These are phyloP conservation scores for Willisornis vidua DNA, from an alignment of 2,113 vertebrate species.

Conservation along the genomic window DNA sequence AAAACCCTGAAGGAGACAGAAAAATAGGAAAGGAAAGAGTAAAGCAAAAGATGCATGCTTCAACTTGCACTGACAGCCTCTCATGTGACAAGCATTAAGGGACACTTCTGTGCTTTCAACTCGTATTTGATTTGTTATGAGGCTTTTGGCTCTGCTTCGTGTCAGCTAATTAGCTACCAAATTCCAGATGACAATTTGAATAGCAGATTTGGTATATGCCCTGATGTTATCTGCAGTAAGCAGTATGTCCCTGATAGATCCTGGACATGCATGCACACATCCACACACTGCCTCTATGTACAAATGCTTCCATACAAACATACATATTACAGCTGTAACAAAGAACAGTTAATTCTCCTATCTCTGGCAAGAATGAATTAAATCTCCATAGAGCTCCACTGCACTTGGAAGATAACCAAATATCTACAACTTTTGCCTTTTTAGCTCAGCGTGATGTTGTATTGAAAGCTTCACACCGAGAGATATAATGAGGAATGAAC, in stretches of 20 bases:
- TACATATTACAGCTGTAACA: slow-evolving; percentile 14
- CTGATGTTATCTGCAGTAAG: slow-evolving; percentile 54
- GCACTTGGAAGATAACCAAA: slow-evolving; percentile 82
- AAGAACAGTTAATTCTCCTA: slow-evolving; percentile 70
- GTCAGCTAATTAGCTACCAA: slow-evolving; percentile 73
- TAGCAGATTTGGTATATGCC: slow-evolving; percentile 29
- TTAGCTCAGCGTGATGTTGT: slow-evolving; percentile 71
- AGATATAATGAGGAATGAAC: slow-evolving; percentile 81
- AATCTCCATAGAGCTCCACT: slow-evolving; percentile 76
- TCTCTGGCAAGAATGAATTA: slow-evolving; percentile 75
- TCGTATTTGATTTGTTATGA: slow-evolving; percentile 43
- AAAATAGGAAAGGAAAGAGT: neutral
- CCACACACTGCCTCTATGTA: neutral
- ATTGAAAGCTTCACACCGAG: slow-evolving; percentile 77
- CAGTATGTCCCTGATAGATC: slow-evolving; percentile 28
- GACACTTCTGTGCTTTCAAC: slow-evolving; percentile 45
- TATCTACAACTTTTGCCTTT: slow-evolving; percentile 74
- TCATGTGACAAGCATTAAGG: slow-evolving; percentile 45
- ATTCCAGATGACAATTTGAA: slow-evolving; percentile 72
- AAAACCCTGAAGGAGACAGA: slow-evolving; percentile 52
- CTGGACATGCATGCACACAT: neutral
- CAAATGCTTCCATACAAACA: neutral
- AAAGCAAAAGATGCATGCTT: slow-evolving; percentile 52
- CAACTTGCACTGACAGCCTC: slow-evolving; percentile 52
- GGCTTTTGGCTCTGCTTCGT: slow-evolving; percentile 65